These are phyloP conservation scores for Nymphalis c-album DNA, from an alignment of 2,888 invertebrate species.

Conservation along the genomic window DNA sequence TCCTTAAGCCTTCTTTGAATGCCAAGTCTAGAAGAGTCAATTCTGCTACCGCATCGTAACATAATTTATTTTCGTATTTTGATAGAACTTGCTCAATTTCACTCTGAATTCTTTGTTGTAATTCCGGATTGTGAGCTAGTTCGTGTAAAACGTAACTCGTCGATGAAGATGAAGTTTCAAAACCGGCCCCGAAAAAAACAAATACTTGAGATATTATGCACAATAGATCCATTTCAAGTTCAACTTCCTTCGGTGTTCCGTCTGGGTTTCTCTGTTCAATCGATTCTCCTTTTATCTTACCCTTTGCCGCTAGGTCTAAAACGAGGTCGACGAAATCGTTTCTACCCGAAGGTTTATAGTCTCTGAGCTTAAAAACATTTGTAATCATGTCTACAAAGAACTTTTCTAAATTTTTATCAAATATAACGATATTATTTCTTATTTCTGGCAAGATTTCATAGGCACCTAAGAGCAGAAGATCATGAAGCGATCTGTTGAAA, in stretches of 20 bases:
- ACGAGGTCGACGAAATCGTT: slow-evolving; percentile 55
- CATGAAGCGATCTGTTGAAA: slow-evolving; percentile 44
- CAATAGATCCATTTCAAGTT: slow-evolving; percentile 51
- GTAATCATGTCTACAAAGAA: slow-evolving; percentile 46
- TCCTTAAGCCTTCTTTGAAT: slow-evolving; percentile 59
- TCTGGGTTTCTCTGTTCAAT: slow-evolving; percentile 52
- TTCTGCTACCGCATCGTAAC: slow-evolving; percentile 59
- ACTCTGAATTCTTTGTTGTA: slow-evolving; percentile 57
- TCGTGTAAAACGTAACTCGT: slow-evolving; percentile 63
- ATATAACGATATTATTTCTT: slow-evolving; percentile 31
- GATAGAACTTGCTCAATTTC: slow-evolving; percentile 61
- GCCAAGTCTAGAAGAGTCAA: slow-evolving; percentile 54
- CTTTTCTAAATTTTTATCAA: slow-evolving; percentile 35
- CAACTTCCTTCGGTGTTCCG: slow-evolving; percentile 50
- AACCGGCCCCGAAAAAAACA: slow-evolving; percentile 69
- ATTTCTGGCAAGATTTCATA: slow-evolving; percentile 52
- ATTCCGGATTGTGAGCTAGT: slow-evolving; percentile 64
- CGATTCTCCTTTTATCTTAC: slow-evolving; percentile 59
- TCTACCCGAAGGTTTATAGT: slow-evolving; percentile 53
- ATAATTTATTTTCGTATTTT: slow-evolving; percentile 56
- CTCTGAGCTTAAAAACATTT: slow-evolving; percentile 53
- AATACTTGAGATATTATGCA: slow-evolving; percentile 61
- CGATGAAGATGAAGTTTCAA: slow-evolving; percentile 71
- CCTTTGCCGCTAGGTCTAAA: slow-evolving; percentile 51
- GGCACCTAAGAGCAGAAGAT: slow-evolving; percentile 43